These are phyloP conservation scores for Petaurus breviceps DNA, from an alignment of 2,113 vertebrate species.

Conservation along the genomic window DNA sequence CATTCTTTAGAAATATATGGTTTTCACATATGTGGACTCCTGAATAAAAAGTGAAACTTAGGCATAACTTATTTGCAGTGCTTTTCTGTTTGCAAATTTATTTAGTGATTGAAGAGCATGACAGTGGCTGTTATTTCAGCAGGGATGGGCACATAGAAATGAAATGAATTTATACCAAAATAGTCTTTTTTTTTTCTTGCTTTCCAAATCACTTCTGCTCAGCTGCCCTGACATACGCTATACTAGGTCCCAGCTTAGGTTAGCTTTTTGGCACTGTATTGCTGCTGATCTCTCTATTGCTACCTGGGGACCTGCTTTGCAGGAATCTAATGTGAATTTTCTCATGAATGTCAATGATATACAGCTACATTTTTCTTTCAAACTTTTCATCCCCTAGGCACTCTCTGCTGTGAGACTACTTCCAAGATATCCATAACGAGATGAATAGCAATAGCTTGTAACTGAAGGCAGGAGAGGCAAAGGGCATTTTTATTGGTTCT, in stretches of 20 bases:
- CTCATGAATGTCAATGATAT: conserved; percentile 85
- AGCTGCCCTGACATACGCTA: conserved; percentile 48
- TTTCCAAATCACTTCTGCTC: conserved; percentile 51
- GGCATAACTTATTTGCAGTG: neutral
- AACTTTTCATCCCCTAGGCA: conserved; percentile 79
- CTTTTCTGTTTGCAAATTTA: neutral
- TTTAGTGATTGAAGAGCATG: neutral
- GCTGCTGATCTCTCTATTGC: conserved; percentile 80
- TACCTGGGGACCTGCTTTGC: conserved; percentile 79
- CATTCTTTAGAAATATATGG: neutral
- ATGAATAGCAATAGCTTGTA: conserved; percentile 80
- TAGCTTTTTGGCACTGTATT: conserved; percentile 74
- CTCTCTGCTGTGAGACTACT: conserved; percentile 76
- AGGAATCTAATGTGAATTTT: conserved; percentile 80
- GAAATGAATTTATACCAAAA: neutral
- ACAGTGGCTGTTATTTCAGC: neutral
- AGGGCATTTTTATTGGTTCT: conserved; percentile 67
- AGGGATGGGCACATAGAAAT: conserved; percentile 11
- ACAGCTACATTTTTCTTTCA: conserved; percentile 78
- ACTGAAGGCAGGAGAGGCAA: conserved; percentile 68
- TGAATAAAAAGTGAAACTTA: neutral
- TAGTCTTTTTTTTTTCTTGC: conserved; percentile 9
- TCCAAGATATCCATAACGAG: conserved; percentile 75
- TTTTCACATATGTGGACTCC: neutral
- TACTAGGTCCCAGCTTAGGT: conserved; percentile 59